Base-by-base conservation (phyloP, 2,888 invertebrate genomes). In the Eupithecia dodoneata region DNA sequence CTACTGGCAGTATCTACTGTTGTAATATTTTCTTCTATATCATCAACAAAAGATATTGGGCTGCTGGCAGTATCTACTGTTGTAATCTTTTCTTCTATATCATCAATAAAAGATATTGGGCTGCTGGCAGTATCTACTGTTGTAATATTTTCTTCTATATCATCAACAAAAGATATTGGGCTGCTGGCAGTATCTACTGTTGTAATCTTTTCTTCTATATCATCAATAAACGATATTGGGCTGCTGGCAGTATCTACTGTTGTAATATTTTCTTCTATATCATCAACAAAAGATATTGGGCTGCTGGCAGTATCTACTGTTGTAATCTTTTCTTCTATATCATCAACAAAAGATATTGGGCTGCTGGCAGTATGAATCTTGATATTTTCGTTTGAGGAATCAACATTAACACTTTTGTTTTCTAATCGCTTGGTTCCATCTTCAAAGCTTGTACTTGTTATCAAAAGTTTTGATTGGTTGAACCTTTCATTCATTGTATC, bases 361-460 rank as follows among this genome's bases (percentile, higher is more conserved):
- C 30, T 30, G 30, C 30, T 30, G 30, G 30, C 30, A 30, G 30
- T 30, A 30, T 30, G 30, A 30, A 30, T 15, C 45, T 45, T 47
- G n/a, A 45, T 66, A 13, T 66, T 15, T 66, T 41, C 15, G 18
- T 59, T 59, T 59, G 59, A 30, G 10, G 18, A 18, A 59, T 18
- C 10, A 59, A 59, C 4, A 59, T 10, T 3, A 55, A 55, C 55
- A 15, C n/a, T 55, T 55, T 7, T 55, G 55, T n/a, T 55, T 6
- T 55, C n/a, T 55, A 55, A 55, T 18, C 3, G 3, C n/a, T 18
- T 9, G 7, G n/a, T 18, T n/a, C 55, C 7, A n/a, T 1, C 63
- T 42, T 74, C 76, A 66, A 77, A 74, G 44, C 70, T 72, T 44
- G 80, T 79, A 73, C 80, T 82, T 66, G 79, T 18, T 18, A 59